Base-by-base conservation (phyloP, 2,113 vertebrate species). In the Crotalus viridis region DNA sequence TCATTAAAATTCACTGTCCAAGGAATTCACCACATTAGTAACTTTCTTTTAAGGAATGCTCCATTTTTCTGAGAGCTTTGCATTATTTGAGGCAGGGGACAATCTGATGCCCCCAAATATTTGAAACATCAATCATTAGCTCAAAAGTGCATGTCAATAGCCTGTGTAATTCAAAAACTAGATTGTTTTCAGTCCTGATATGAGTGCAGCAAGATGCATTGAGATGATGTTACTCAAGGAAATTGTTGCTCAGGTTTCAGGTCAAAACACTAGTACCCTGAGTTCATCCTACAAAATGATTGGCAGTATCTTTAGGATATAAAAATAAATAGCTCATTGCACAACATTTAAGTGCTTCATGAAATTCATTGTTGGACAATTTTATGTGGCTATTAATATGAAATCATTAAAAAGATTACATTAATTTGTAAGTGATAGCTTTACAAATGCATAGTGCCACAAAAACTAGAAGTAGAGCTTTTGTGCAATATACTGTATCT, bases 1-100 rank as follows among this genome's bases (percentile, higher is more conserved):
- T 92, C 90, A 85, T 89, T 93, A 93, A 94, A 56, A 94, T 48
- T 54, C 93, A 92, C 92, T 88, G 90, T 93, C 93, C 94, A 46
- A 2, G 2, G 24, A 0, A 0, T 92, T 86, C 59, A 88, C 87
- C 10, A 64, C 2, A 81, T 64, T 39, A 81, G n/a, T 90, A 54
- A 39, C 61, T 54, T 90, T 51, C n/a, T 26, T 90, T 74, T 54
- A 21, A 33, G 28, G 48, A 90, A 24, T 1, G 1, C 28, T 81
- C n/a, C 43, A 51, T 69, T 90, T 69, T 69, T 69, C 26, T 88
- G 12, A 10, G 2, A 21, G 13, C 28, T 91, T n/a, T 19, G 57
- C 19, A 54, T 54, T 26, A 17, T 69, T 13, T 9, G 9, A 88
- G 21, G n/a, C 52, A 64, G 10, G 12, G 39, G 22, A 21, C 56